Percentiles rank a stretch among this genome's conserved stretches.
These are phyloP conservation scores for Mythimna ferrago DNA, from an alignment of 2,888 invertebrate species.

Conservation along the genomic window DNA sequence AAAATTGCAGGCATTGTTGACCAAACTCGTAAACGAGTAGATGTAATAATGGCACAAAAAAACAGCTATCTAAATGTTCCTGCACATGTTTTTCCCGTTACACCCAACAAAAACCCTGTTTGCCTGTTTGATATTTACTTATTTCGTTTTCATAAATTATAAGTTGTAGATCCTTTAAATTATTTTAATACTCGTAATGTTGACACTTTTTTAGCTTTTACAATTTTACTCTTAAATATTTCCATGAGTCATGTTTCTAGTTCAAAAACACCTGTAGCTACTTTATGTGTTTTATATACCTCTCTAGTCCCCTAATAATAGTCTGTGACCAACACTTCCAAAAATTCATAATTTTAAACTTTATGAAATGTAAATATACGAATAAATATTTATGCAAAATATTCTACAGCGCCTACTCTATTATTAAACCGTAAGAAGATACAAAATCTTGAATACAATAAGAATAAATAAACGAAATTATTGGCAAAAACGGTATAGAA, in stretches of 20 bases:
- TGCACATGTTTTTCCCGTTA: not conserved
- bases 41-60: not conserved
- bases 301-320: not conserved
- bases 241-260: not conserved
- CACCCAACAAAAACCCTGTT: not conserved
- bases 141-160: not conserved
- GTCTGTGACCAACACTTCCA: not conserved
- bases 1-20: not conserved
- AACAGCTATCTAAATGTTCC: not conserved
- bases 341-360: too few species aligned
- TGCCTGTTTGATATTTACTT: not conserved
- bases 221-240: not conserved
- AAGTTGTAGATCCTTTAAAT: slow-evolving; percentile 5
- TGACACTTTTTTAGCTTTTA: slow-evolving; percentile 3
- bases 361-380: too few species aligned
- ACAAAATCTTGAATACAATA: too few species aligned
- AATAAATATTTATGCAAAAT: too few species aligned
- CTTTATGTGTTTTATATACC: not conserved
- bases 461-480: too few species aligned
- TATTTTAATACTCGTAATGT: not conserved
- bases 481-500: too few species aligned
- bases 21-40: not conserved
- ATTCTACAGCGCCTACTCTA: too few species aligned
- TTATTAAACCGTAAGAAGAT: too few species aligned
- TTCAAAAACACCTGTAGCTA: slow-evolving; percentile 1